Conservation (phyloP, 2,113 vertebrate species). For the Dasyprocta punctata region DNA sequence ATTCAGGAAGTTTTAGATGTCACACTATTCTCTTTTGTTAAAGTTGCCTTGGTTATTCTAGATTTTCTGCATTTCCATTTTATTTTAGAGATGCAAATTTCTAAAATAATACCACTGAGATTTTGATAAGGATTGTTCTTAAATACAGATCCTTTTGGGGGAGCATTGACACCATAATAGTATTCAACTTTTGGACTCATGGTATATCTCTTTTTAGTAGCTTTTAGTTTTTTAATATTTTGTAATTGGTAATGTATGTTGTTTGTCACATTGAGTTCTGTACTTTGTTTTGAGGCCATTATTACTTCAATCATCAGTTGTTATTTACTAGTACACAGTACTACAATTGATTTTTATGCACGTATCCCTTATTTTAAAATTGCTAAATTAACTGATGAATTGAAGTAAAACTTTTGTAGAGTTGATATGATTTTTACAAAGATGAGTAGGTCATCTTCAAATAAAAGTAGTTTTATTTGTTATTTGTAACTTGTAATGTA, state of each 20-base stretch:
- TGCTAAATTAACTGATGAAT: background rate
- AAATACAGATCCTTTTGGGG: background rate
- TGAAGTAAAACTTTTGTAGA: background rate
- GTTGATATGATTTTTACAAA: background rate
- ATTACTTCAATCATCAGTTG: background rate
- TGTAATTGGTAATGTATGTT: background rate
- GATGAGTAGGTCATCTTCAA: background rate
- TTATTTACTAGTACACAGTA: background rate
- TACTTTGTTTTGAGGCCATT: background rate
- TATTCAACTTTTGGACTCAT: background rate
- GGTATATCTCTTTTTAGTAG: background rate
- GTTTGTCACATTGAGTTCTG: background rate
- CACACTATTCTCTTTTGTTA: background rate
- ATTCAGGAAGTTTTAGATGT: background rate
- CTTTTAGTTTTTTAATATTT: background rate
- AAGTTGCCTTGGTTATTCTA: background rate
- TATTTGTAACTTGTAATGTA: background rate
- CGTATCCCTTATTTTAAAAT: background rate
- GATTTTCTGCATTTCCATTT: background rate
- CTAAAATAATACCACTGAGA: background rate
- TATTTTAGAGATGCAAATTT: background rate
- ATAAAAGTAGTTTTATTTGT: background rate
- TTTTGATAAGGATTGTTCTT: background rate
- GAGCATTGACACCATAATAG: background rate
- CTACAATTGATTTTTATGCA: background rate